These are phyloP conservation scores for Odontamblyopus lacepedii DNA, from an alignment of 2,797 vertebrate species.

Conservation along the genomic window DNA sequence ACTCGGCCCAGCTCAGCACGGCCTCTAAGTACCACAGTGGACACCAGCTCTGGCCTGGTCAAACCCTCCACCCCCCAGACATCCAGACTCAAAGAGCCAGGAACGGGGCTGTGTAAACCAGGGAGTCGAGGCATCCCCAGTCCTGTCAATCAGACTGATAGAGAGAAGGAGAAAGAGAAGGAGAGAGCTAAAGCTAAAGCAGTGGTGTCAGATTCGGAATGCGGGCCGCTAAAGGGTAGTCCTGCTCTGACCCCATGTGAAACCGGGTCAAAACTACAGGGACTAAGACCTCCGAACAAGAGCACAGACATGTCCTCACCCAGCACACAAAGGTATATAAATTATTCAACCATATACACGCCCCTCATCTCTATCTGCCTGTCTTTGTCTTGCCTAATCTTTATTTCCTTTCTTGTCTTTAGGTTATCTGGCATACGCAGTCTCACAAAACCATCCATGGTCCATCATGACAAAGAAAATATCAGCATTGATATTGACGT, in stretches of 20 bases:
- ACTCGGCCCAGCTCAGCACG: slow-evolving; percentile 81
- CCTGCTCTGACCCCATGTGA: slow-evolving; percentile 80
- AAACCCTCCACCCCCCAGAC: slow-evolving; percentile 76
- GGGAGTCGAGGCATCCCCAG: slow-evolving; percentile 67
- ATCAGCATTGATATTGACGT: slow-evolving; percentile 83
- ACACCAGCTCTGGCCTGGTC: slow-evolving; percentile 82
- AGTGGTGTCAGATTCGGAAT: slow-evolving; percentile 87
- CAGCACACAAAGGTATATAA: slow-evolving; percentile 85
- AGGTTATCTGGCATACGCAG: slow-evolving; percentile 85
- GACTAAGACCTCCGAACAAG: slow-evolving; percentile 80
- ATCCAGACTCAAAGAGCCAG: slow-evolving; percentile 89
- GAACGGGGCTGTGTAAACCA: slow-evolving; percentile 63
- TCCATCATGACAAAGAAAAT: slow-evolving; percentile 90
- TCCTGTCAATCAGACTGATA: slow-evolving; percentile 94
- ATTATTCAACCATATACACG: slow-evolving; percentile 1
- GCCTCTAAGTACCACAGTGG: slow-evolving; percentile 88
- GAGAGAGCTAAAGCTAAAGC: slow-evolving; percentile 96
- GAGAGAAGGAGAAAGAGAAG: slow-evolving; percentile 97
- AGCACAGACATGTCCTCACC: slow-evolving; percentile 81
- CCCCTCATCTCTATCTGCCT: neutral
- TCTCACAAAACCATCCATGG: slow-evolving; percentile 84
- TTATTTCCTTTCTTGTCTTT: slow-evolving; percentile 17
- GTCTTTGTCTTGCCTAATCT: neutral
- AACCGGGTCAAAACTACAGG: slow-evolving; percentile 82
- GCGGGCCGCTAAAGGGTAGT: slow-evolving; percentile 66